Percentiles rank a stretch among this genome's conserved stretches.
Conservation (phyloP, 2,797 vertebrate species). For the Amblyraja radiata region DNA sequence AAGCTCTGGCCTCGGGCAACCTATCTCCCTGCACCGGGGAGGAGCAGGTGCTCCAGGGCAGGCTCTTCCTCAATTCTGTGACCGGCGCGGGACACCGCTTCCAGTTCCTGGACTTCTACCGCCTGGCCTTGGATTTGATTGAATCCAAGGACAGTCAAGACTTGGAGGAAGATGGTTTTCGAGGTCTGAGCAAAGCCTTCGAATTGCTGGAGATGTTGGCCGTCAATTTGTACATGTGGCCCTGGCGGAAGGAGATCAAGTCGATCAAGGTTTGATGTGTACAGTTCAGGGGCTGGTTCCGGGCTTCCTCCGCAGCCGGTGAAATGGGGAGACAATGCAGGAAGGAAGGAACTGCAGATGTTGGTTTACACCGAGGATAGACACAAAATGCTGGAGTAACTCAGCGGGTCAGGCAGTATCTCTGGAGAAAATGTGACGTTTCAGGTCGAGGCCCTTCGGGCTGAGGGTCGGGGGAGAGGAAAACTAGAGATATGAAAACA, state of each 20-base stretch:
- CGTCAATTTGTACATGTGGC: conserved; percentile 66
- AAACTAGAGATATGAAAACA: too few species aligned
- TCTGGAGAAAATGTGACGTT: too few species aligned
- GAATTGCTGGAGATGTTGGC: conserved; percentile 70
- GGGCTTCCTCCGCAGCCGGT: too few species aligned
- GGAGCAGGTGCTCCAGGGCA: neutral
- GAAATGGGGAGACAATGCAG: neutral
- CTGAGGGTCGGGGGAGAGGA: too few species aligned
- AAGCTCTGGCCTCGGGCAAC: neutral
- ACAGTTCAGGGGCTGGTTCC: too few species aligned
- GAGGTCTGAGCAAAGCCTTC: conserved; percentile 50
- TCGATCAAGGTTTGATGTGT: conserved; percentile 63
- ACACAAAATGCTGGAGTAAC: too few species aligned
- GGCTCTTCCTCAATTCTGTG: neutral
- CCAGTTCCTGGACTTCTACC: conserved; percentile 39
- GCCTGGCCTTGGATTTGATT: conserved; percentile 41
- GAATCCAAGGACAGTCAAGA: neutral
- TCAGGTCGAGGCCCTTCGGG: too few species aligned
- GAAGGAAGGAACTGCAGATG: too few species aligned
- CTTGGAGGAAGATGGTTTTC: conserved; percentile 13
- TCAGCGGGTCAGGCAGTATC: too few species aligned
- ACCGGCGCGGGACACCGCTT: neutral
- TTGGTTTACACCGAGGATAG: too few species aligned
- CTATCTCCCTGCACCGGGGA: neutral
- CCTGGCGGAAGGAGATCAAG: conserved; percentile 74